Evolutionary conservation across 2,797 vertebrate species (phyloP), one percentile per base, ranked within the genome.

Genomic region (Fratercula arctica): DNA sequence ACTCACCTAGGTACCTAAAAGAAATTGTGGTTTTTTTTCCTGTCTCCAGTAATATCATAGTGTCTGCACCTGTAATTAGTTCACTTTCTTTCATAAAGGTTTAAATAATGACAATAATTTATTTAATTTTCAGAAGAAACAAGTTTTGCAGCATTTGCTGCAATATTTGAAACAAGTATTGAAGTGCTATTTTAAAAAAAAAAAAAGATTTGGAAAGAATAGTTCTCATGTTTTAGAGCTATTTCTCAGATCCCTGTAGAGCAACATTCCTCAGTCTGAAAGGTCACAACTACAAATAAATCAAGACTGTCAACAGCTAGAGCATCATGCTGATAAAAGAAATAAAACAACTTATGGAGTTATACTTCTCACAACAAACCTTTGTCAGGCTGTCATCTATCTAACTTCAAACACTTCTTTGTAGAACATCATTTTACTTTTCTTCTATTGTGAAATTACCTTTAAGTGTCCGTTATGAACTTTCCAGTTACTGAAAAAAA

Each of bases 201-300:
- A 46, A 23, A 72, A 14, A 13, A 18, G 0, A 35, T 6, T 59
- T 45, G 6, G 39, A 86, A 75, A 83, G 1, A 37, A 11, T 43
- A n/a, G 56, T 72, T 74, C 13, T 87, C 13, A 41, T 39, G 18
- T n/a, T 76, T 87, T n/a, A 85, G n/a, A 80, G 48, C 7, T 77
- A 56, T 70, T 89, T 95, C 17, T 88, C 53, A 90, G 60, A 81
- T 60, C 4, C 21, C 50, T 17, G 2, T 35, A 50, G 16, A 72
- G 26, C 23, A 84, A 53, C 31, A 75, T 63, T 94, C 19, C 37
- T 90, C 80, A 87, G n/a, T 68, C 29, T 90, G 69, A 93, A 90
- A 86, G 60, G 85, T 93, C 76, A 81, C 26, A 74, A 51, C 76
- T 88, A 70, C 64, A 91, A 53, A 88, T 91, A 95, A 90, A 84